phyloP scores from a whole-genome alignment of 2,113 vertebrate genomes.

The Bambusicola thoracicus region DNA sequence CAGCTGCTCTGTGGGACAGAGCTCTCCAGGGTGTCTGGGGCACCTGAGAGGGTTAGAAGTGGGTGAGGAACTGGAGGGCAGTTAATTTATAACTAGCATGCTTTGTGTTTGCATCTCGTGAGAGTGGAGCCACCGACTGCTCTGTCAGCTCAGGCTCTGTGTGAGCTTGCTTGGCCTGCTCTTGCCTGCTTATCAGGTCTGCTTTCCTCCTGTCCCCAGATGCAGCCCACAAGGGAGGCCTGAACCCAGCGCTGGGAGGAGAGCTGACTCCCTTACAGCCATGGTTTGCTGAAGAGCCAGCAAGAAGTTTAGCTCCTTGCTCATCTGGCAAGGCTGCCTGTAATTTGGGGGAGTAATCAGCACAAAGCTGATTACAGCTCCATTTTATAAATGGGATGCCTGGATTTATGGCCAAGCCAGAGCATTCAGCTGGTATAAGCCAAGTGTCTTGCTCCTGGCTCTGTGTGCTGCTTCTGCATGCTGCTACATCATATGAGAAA shows the following conservation, averaged over 20 bases:
- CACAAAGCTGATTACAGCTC: neutral
- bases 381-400: neutral
- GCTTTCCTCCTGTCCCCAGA: neutral
- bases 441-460: neutral
- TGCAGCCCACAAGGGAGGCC: neutral
- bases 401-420: neutral
- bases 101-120: rapidly evolving
- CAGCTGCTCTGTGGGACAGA: no score
- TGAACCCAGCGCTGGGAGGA: neutral
- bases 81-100: neutral
- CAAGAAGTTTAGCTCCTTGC: neutral
- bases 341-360: neutral
- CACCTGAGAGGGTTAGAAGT: neutral
- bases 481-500: neutral
- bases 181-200: neutral
- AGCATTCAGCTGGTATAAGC: neutral
- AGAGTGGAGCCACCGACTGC: neutral
- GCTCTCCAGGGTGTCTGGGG: neutral
- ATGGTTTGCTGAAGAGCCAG: neutral
- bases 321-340: neutral
- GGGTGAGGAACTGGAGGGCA: neutral
- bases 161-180: neutral
- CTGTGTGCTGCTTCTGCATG: neutral
- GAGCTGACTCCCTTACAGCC: rapidly evolving
- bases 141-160: neutral